Evolutionary conservation across 2,888 invertebrate species (phyloP).

Genomic region (Drosophila kuntzei): DNA sequence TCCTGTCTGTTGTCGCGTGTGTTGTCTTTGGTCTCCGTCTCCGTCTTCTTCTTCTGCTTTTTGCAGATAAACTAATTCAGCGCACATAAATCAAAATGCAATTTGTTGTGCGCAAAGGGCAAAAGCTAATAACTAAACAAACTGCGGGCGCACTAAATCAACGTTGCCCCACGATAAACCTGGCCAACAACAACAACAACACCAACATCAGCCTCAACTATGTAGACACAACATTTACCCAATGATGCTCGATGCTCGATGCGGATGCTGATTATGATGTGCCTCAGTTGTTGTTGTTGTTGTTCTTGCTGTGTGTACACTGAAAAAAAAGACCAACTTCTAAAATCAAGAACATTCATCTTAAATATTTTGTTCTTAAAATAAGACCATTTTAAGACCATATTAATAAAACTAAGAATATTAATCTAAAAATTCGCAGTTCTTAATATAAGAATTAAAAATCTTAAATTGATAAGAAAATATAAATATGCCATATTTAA

Average conservation of each 20-base stretch:
- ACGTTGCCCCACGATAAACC: slow-evolving; percentile 66
- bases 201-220: slow-evolving; percentile 30
- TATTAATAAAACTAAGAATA: too few species aligned
- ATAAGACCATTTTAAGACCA: too few species aligned
- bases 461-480: too few species aligned
- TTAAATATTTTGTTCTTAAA: too few species aligned
- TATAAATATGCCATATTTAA: too few species aligned
- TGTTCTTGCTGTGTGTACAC: too few species aligned
- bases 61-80: slow-evolving; percentile 68
- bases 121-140: slow-evolving; percentile 80
- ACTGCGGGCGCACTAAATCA: slow-evolving; percentile 79
- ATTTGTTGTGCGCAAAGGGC: slow-evolving; percentile 80
- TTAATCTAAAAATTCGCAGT: too few species aligned
- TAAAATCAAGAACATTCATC: too few species aligned
- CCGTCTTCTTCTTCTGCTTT: slow-evolving; percentile 14
- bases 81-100: slow-evolving; percentile 82
- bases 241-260: slow-evolving; percentile 46
- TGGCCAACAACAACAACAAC: slow-evolving; percentile 25
- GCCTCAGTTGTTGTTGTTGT: slow-evolving; percentile 24
- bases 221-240: slow-evolving; percentile 56
- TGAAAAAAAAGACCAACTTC: too few species aligned
- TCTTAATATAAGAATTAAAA: too few species aligned
- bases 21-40: slow-evolving; percentile 1
- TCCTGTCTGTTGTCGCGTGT: slow-evolving; percentile 69
- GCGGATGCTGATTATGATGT: slow-evolving; percentile 76